These are phyloP conservation scores for Bilobella aurantiaca DNA, from an alignment of 1,140 invertebrate species.

Conservation along the genomic window DNA sequence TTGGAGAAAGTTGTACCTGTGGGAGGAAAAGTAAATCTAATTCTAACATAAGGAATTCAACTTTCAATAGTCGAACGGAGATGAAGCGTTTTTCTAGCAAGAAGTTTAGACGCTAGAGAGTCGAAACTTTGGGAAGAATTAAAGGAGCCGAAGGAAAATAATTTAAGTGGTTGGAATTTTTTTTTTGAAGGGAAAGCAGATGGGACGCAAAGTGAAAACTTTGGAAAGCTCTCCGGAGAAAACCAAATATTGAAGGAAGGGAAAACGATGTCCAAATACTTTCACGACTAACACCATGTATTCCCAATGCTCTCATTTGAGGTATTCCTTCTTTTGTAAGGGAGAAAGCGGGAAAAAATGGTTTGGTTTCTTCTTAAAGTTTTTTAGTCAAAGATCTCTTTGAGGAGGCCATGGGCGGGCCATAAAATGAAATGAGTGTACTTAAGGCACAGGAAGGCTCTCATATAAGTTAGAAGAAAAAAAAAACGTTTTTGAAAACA, in stretches of 20 bases:
- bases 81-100: too few species aligned
- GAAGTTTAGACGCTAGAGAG: background rate
- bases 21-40: too few species aligned
- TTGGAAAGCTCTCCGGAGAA: background rate
- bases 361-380: background rate
- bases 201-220: background rate
- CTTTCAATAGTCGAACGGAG: too few species aligned
- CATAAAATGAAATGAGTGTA: background rate
- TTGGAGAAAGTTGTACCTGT: too few species aligned
- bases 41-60: too few species aligned
- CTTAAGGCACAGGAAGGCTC: too few species aligned
- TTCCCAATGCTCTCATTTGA: background rate
- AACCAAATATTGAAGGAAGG: background rate
- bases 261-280: constrained; percentile 5
- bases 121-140: background rate
- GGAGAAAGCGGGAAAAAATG: background rate
- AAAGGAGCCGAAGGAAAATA: background rate
- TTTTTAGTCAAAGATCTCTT: background rate
- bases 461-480: too few species aligned
- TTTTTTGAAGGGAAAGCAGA: background rate
- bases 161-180: background rate
- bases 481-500: background rate
- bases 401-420: background rate
- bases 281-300: too few species aligned
- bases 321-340: background rate